Evolutionary conservation across 2,888 invertebrate species (phyloP).

Genomic region (Leptothorax acervorum): DNA sequence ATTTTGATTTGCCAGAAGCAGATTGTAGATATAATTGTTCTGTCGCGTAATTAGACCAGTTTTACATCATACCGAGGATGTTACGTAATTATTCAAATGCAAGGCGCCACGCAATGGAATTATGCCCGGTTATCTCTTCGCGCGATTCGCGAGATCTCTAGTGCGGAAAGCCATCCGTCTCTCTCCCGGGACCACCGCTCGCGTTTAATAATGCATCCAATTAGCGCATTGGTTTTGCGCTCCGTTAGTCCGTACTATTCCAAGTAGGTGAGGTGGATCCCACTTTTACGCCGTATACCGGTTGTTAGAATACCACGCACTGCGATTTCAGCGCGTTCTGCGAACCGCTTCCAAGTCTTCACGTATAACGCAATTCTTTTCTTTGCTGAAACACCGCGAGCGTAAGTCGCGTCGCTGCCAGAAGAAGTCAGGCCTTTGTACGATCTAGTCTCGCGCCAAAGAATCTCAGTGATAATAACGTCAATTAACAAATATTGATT

Average conservation of each 20-base stretch:
- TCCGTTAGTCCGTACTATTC: slow-evolving; percentile 54
- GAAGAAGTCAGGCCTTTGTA: neutral
- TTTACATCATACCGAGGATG: neutral
- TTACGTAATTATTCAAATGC: slow-evolving; percentile 29
- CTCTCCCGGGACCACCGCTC: slow-evolving; percentile 13
- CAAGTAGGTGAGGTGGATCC: slow-evolving; percentile 56
- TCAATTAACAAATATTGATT: neutral
- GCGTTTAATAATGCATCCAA: slow-evolving; percentile 56
- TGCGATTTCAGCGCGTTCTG: slow-evolving; percentile 43
- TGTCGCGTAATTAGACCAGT: slow-evolving; percentile 7
- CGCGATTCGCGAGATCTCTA: slow-evolving; percentile 31
- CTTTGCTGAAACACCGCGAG: neutral
- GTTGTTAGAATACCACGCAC: slow-evolving; percentile 45
- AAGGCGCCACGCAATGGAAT: slow-evolving; percentile 4
- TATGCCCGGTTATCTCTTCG: slow-evolving; percentile 17
- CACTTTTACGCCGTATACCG: slow-evolving; percentile 82
- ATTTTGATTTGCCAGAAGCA: neutral
- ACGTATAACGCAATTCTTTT: slow-evolving; percentile 24
- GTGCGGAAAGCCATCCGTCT: neutral
- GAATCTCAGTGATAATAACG: slow-evolving; percentile 1
- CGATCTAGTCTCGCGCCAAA: neutral
- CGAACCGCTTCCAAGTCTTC: slow-evolving; percentile 27
- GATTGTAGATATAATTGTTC: slow-evolving; percentile 34
- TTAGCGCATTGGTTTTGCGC: slow-evolving; percentile 57
- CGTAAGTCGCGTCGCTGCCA: neutral